Percentiles rank a stretch among this genome's conserved stretches.
Conservation (phyloP, 2,888 invertebrate species). For the Coremacera marginata region DNA sequence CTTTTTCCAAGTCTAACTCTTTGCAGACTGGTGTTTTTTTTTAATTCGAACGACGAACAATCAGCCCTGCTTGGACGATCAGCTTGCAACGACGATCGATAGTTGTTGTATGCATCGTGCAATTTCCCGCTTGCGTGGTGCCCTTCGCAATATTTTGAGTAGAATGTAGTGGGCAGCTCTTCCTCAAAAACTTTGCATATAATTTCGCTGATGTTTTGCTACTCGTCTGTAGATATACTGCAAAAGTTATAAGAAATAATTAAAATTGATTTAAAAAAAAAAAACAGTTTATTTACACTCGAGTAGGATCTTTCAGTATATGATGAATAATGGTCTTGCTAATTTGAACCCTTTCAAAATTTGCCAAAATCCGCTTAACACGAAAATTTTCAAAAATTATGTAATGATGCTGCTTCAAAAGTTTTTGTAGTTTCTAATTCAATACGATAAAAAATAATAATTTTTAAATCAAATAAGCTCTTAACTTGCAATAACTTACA, state of each 20-base stretch:
- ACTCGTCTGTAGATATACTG: slow-evolving; percentile 17
- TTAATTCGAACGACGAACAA: slow-evolving; percentile 22
- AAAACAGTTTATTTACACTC: too few relatives aligned
- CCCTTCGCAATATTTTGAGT: slow-evolving; percentile 21
- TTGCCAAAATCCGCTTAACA: too few relatives aligned
- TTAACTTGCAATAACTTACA: too few relatives aligned
- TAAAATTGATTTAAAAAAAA: too few relatives aligned
- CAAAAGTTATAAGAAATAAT: background rate
- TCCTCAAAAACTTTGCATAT: slow-evolving; percentile 22
- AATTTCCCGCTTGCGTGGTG: slow-evolving; percentile 26
- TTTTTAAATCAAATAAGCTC: too few relatives aligned
- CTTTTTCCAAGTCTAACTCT: slow-evolving; percentile 6
- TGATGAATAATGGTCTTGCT: too few relatives aligned
- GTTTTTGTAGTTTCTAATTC: too few relatives aligned
- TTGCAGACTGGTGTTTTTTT: background rate
- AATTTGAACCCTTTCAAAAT: too few relatives aligned
- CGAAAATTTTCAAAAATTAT: too few relatives aligned
- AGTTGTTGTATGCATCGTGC: slow-evolving; percentile 28
- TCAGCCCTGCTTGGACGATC: slow-evolving; percentile 27
- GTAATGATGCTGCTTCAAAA: too few relatives aligned
- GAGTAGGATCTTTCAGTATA: too few relatives aligned
- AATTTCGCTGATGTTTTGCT: background rate
- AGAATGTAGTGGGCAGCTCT: slow-evolving; percentile 21
- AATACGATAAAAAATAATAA: too few relatives aligned
- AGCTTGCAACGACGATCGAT: background rate